Conservation (phyloP, 1,140 invertebrate species). For the Micrasema longulum region DNA sequence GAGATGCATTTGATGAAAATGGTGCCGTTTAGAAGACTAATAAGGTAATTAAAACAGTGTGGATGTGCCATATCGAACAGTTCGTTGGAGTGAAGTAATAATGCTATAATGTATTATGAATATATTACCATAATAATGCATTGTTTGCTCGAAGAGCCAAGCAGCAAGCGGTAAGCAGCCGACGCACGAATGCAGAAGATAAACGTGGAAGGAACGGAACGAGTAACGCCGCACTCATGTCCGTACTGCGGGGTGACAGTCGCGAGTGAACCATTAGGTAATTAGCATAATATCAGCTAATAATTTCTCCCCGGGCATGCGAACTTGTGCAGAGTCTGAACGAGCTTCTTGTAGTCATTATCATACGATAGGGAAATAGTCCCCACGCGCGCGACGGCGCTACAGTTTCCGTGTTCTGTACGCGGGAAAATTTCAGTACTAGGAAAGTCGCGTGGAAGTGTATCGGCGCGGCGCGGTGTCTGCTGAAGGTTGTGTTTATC, state of each 20-base stretch:
- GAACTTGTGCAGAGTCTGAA: not conserved
- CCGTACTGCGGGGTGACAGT: slow-evolving; percentile 31
- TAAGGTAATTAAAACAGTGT: too few species aligned
- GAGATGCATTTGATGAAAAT: too few species aligned
- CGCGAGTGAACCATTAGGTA: slow-evolving; percentile 26
- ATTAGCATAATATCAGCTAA: slow-evolving; percentile 15
- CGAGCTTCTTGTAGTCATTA: too few species aligned
- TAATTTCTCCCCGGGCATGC: slow-evolving; percentile 24
- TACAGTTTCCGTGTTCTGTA: slow-evolving; percentile 8
- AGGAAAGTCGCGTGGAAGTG: slow-evolving; percentile 17
- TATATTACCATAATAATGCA: slow-evolving; percentile 5
- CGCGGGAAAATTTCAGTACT: slow-evolving; percentile 24
- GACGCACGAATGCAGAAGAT: slow-evolving; percentile 20
- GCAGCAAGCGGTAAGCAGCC: too few species aligned
- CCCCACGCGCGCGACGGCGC: slow-evolving; percentile 9
- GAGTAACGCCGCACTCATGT: slow-evolving; percentile 1
- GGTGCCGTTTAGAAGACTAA: too few species aligned
- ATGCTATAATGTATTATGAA: slow-evolving; percentile 1
- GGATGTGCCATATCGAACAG: not conserved
- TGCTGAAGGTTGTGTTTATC: not conserved
- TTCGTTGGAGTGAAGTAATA: slow-evolving; percentile 17
- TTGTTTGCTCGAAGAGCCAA: not conserved
- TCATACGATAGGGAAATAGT: slow-evolving; percentile 5
- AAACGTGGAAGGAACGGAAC: slow-evolving; percentile 4
- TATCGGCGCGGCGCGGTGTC: not conserved